Evolutionary conservation across 2,113 vertebrate species (phyloP).

Genomic region (Barbus barbus): DNA sequence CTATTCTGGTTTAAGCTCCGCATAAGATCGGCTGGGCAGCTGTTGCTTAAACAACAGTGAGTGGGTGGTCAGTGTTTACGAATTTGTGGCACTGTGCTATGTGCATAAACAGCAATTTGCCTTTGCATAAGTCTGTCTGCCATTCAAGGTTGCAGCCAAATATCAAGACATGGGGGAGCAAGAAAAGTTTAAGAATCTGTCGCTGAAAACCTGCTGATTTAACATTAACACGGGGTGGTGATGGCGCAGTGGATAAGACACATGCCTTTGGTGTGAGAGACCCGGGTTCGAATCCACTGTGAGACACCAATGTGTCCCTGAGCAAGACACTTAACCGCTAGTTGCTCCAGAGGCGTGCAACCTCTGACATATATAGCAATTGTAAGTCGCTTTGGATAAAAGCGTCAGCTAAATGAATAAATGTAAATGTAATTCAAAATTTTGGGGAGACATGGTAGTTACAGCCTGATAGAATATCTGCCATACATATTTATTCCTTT

Average conservation of each 20-base stretch:
- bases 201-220: neutral
- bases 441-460: neutral
- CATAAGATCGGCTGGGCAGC: slow-evolving; percentile 43
- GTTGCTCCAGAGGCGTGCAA: too few species aligned
- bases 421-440: too few species aligned
- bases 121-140: slow-evolving; percentile 9
- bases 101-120: slow-evolving; percentile 23
- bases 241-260: too few species aligned
- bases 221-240: too few species aligned
- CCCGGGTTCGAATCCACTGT: too few species aligned
- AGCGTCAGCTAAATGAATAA: too few species aligned
- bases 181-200: neutral
- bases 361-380: too few species aligned
- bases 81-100: slow-evolving; percentile 16
- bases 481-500: neutral
- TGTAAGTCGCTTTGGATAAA: too few species aligned
- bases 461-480: neutral
- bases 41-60: slow-evolving; percentile 44
- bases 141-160: neutral
- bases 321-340: too few species aligned
- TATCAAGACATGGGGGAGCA: neutral
- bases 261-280: too few species aligned
- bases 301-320: too few species aligned
- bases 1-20: slow-evolving; percentile 15
- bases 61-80: slow-evolving; percentile 43